These are phyloP conservation scores for Melangyna quadrimaculata DNA, from an alignment of 2,888 invertebrate genomes.

Conservation along the genomic window DNA sequence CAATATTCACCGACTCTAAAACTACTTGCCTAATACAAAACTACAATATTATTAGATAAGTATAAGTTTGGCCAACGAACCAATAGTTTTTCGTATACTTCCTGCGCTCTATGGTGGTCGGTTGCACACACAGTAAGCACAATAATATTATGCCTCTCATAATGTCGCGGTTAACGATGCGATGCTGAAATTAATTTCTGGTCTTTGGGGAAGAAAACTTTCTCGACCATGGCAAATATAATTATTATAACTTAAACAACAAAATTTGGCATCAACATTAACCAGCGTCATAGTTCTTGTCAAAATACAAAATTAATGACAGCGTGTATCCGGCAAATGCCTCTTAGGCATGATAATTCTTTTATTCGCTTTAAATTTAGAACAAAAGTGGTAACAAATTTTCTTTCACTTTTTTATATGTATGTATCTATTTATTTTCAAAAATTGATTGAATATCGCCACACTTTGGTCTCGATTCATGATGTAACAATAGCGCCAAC, in stretches of 20 bases:
- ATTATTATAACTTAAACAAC: neutral
- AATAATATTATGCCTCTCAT: neutral
- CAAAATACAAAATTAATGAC: neutral
- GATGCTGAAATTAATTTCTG: slow-evolving; percentile 14
- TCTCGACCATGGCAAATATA: slow-evolving; percentile 19
- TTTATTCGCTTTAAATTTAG: neutral
- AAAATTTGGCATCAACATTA: neutral
- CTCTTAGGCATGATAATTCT: slow-evolving; percentile 17
- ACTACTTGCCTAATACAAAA: neutral
- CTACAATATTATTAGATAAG: neutral
- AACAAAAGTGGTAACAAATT: slow-evolving; percentile 5
- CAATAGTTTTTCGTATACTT: neutral
- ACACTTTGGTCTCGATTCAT: neutral
- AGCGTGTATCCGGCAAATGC: neutral
- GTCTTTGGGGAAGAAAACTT: neutral
- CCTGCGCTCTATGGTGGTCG: neutral
- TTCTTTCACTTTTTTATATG: slow-evolving; percentile 19
- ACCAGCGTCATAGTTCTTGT: slow-evolving; percentile 6
- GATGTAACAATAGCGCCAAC: neutral
- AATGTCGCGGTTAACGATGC: slow-evolving; percentile 2
- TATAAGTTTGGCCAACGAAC: neutral
- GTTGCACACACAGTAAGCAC: neutral
- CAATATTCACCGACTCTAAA: too few relatives aligned
- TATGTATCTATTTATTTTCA: neutral
- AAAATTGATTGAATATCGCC: neutral